phyloP scores from a whole-genome alignment of 2,113 vertebrate genomes.

The Scomber colias region DNA sequence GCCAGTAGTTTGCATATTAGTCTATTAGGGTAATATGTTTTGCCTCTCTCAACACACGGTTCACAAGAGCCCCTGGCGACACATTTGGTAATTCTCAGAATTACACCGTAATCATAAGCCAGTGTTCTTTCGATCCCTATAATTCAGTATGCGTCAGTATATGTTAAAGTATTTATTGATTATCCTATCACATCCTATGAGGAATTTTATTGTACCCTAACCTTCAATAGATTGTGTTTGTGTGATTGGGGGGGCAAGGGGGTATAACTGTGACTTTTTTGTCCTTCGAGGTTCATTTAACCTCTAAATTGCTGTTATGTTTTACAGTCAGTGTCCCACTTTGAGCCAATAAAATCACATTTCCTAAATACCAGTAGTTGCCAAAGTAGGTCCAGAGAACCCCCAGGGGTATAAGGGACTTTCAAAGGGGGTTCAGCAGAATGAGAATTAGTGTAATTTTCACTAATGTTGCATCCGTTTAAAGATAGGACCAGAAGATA shows the following conservation, averaged over 20 bases:
- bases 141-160: conserved; percentile 78
- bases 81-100: conserved; percentile 94
- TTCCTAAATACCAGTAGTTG: conserved; percentile 60
- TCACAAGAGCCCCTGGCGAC: conserved; percentile 90
- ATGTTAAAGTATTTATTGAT: conserved; percentile 58
- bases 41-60: conserved; percentile 94
- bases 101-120: conserved; percentile 95
- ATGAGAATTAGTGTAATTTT: conserved; percentile 60
- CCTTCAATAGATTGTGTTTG: conserved; percentile 7
- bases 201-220: neutral
- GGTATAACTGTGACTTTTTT: conserved; percentile 1
- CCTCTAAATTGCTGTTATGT: conserved; percentile 35
- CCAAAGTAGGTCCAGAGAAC: conserved; percentile 65
- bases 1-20: conserved; percentile 99
- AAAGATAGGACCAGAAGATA: conserved; percentile 33
- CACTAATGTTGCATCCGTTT: conserved; percentile 40
- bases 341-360: conserved; percentile 69
- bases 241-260: too few relatives aligned
- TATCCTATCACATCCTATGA: conserved; percentile 28
- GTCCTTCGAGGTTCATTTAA: conserved; percentile 56
- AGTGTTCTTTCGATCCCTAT: conserved; percentile 95
- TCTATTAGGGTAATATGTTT: conserved; percentile 99
- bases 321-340: conserved; percentile 55
- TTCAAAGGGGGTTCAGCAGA: conserved; percentile 53
- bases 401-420: conserved; percentile 40